These are phyloP conservation scores for Sipha maydis DNA, from an alignment of 2,888 invertebrate genomes.

Conservation along the genomic window DNA sequence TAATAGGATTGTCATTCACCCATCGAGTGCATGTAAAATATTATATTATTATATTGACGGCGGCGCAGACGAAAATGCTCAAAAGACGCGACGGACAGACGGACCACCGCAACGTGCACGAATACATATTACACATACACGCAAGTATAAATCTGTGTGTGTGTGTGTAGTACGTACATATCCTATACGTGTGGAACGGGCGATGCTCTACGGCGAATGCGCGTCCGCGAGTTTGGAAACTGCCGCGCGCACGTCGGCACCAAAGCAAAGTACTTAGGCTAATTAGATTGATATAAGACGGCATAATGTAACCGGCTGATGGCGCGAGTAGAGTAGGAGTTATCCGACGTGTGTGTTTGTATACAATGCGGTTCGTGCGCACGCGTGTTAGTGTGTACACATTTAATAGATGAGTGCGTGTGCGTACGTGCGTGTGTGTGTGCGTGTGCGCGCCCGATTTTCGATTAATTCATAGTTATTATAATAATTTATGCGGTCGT, in stretches of 20 bases:
- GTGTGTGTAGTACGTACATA: background rate
- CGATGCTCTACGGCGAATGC: background rate
- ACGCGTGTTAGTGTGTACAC: background rate
- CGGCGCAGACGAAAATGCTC: conserved; percentile 14
- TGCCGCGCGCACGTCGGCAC: background rate
- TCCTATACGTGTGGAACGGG: background rate
- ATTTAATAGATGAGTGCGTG: background rate
- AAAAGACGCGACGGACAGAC: background rate
- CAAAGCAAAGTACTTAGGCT: background rate
- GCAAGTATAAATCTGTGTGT: too few relatives aligned
- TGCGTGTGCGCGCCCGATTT: background rate
- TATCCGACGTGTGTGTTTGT: background rate
- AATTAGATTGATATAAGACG: conserved; percentile 7
- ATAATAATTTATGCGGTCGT: conserved; percentile 37
- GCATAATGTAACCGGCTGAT: background rate
- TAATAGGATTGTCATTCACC: conserved; percentile 60
- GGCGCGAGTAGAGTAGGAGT: background rate
- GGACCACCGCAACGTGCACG: background rate
- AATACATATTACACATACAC: background rate
- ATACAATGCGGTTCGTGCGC: background rate
- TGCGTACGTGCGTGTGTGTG: background rate
- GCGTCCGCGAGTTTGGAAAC: background rate
- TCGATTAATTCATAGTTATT: conserved; percentile 41
- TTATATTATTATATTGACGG: conserved; percentile 2
- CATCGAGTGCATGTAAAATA: background rate